Conservation (phyloP, 2,797 vertebrate genomes). For the Remorina albescens region DNA sequence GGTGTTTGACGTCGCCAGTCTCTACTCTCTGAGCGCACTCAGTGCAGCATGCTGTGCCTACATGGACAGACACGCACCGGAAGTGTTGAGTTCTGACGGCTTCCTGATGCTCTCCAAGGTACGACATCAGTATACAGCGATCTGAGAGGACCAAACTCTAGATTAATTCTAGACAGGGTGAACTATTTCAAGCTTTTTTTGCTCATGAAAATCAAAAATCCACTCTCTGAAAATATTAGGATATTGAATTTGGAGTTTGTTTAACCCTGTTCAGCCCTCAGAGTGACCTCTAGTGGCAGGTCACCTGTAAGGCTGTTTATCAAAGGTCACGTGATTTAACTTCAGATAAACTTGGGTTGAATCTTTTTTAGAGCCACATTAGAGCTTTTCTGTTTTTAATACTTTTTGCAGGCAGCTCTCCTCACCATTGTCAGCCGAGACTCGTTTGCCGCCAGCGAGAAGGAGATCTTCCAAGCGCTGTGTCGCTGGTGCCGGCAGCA, state of each 20-base stretch:
- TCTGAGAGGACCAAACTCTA: too few relatives aligned
- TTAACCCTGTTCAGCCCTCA: too few relatives aligned
- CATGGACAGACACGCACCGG: slow-evolving; percentile 95
- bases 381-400: too few relatives aligned
- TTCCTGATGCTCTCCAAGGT: slow-evolving; percentile 96
- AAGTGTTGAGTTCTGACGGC: slow-evolving; percentile 92
- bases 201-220: too few relatives aligned
- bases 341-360: too few relatives aligned
- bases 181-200: too few relatives aligned
- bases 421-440: slow-evolving; percentile 92
- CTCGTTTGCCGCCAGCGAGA: slow-evolving; percentile 95
- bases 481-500: slow-evolving; percentile 95
- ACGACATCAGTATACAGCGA: too few relatives aligned
- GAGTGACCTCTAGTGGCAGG: slow-evolving; percentile 21
- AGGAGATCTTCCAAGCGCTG: slow-evolving; percentile 96
- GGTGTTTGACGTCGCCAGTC: slow-evolving; percentile 96
- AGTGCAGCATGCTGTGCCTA: slow-evolving; percentile 94
- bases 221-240: too few relatives aligned
- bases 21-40: slow-evolving; percentile 92
- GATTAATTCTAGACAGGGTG: too few relatives aligned
- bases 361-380: too few relatives aligned
- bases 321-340: neutral
- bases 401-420: slow-evolving; percentile 88
- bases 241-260: too few relatives aligned
- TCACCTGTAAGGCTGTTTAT: neutral